Base-by-base conservation (phyloP, 2,113 vertebrate species). In the Pluvialis apricaria region DNA sequence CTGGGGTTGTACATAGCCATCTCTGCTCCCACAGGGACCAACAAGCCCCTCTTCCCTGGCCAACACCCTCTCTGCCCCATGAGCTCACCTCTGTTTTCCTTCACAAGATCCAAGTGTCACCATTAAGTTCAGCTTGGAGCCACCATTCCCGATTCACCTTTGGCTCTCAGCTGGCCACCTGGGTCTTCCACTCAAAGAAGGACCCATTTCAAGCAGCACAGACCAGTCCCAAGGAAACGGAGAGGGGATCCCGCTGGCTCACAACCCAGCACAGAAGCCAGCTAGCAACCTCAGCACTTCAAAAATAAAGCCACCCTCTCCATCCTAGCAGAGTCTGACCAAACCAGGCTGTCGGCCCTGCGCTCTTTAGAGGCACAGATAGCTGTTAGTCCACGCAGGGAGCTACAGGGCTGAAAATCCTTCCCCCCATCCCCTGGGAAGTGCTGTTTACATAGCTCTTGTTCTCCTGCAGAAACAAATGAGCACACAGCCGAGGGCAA, bases 401-500 rank as follows among this genome's bases (percentile, higher is more conserved):
- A 89, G 68, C 62, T 49, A 45, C 82, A 49, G 45, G 31, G 40
- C 45, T 65, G 76, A 62, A 70, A 82, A 79, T 57, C 70, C 71
- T 76, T 44, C 16, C 36, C 28, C 54, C 4, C 24, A 38, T 14
- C 86, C 64, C 65, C 40, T 61, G 75, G 86, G 79, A 92, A 88
- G 70, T 29, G 47, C 70, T 90, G 86, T 84, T 92, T 65, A 55
- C 82, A 82, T 9, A 57, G 92, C 36, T 52, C 34, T 70, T 38
- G 45, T 66, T 54, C 60, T 86, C 25, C 86, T 82, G 75, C 86
- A 95, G 92, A 71, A 82, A 68, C 29, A 78, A 90, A 85, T 2
- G 21, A 73, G 55, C 75, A 21, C 1, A 55, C 8, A 78, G 75
- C 45, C 71, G 65, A 62, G 70, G 76, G 70, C 61, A 88, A 82